These are phyloP conservation scores for Leucoptera coffeella DNA, from an alignment of 2,888 invertebrate genomes.

Conservation along the genomic window DNA sequence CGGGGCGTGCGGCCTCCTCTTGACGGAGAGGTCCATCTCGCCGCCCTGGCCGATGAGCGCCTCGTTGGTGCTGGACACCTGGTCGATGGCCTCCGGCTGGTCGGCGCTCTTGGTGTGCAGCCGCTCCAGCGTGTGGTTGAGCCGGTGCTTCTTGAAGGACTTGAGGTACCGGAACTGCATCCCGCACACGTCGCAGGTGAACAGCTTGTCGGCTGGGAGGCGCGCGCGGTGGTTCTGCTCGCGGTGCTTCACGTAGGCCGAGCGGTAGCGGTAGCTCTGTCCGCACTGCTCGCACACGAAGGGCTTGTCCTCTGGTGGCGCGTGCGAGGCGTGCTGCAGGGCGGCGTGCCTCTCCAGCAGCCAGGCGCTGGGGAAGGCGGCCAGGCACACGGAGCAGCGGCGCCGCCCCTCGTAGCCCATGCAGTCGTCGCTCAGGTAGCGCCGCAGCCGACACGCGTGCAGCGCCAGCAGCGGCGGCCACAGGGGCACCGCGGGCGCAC, in stretches of 20 bases:
- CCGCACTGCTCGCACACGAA: constrained; percentile 90
- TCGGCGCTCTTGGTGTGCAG: constrained; percentile 65
- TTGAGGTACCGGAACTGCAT: constrained; percentile 89
- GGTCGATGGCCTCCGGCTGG: constrained; percentile 50
- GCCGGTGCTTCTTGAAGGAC: constrained; percentile 83
- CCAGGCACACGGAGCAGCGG: constrained; percentile 77
- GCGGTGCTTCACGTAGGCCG: constrained; percentile 67
- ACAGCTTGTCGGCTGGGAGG: constrained; percentile 81
- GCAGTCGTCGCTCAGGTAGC: constrained; percentile 46
- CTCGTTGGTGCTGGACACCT: constrained; percentile 69
- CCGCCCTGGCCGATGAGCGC: constrained; percentile 48
- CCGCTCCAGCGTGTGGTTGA: constrained; percentile 80
- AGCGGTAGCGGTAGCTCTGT: constrained; percentile 82
- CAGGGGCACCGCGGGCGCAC: constrained; percentile 30
- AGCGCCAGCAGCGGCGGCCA: constrained; percentile 43
- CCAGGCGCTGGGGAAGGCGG: constrained; percentile 84
- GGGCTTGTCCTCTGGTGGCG: constrained; percentile 71
- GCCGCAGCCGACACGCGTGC: constrained; percentile 39
- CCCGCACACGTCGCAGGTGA: constrained; percentile 87
- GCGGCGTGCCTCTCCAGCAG: constrained; percentile 80
- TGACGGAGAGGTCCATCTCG: constrained; percentile 55
- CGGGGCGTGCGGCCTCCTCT: constrained; percentile 27
- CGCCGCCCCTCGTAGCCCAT: constrained; percentile 42
- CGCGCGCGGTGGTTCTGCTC: constrained; percentile 86
- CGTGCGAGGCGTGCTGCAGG: constrained; percentile 69